Conservation (phyloP, 2,797 vertebrate genomes). For the Podargus strigoides region DNA sequence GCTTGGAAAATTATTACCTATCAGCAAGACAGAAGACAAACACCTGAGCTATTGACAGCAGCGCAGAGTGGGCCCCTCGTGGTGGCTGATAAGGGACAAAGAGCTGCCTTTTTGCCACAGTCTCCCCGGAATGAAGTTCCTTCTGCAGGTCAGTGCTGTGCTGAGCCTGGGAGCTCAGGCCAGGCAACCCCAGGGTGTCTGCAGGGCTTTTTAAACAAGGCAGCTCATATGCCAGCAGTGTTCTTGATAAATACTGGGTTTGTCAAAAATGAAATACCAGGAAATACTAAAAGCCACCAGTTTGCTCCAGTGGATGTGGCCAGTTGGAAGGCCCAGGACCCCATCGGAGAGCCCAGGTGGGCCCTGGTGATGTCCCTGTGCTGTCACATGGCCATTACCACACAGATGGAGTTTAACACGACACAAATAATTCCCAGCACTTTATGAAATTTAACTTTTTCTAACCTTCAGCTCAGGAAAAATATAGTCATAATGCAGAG, state of each 20-base stretch:
- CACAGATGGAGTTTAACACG: neutral
- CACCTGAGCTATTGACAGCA: slow-evolving; percentile 69
- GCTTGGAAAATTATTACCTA: slow-evolving; percentile 76
- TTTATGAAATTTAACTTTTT: slow-evolving; percentile 20
- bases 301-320: fast-evolving
- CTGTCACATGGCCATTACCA: fast-evolving
- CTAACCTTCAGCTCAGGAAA: slow-evolving; percentile 10
- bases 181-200: too few relatives aligned
- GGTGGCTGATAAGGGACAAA: slow-evolving; percentile 5
- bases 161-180: neutral
- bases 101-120: neutral
- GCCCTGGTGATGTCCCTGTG: fast-evolving
- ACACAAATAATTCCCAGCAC: neutral
- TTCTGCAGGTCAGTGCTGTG: neutral
- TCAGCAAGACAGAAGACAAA: slow-evolving; percentile 74
- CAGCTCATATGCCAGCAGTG: too few relatives aligned
- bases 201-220: too few relatives aligned
- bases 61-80: slow-evolving; percentile 30
- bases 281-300: fast-evolving
- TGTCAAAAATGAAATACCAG: neutral
- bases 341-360: fast-evolving
- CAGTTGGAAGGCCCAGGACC: neutral
- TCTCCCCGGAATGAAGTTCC: slow-evolving; percentile 7
- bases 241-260: fast-evolving
- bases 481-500: slow-evolving; percentile 13